Evolutionary conservation across 2,797 vertebrate species (phyloP), one percentile per base, ranked within the genome.

Genomic region (Pseudochirops cupreus): DNA sequence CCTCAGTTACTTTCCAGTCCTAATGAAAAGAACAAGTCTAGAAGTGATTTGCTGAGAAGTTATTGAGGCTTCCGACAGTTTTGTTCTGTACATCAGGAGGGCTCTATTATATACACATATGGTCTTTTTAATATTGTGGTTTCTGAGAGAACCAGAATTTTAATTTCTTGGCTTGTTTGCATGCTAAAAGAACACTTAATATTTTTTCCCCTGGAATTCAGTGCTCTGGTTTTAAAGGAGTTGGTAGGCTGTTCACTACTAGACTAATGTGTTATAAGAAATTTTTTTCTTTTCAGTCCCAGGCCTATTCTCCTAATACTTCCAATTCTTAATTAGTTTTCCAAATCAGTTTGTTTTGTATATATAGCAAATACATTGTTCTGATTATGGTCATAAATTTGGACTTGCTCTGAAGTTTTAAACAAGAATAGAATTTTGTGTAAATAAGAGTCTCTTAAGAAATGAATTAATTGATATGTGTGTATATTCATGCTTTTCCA

Each of bases 191-290:
- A 87, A 11, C 21, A 26, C n/a, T 24, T 39, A 24, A n/a, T 82
- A 82, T 82, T 82, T 67, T 94, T 90, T 9, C 12, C 12, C 90
- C n/a, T n/a, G 62, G 54, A 74, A 3, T 55, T 93, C 82, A 90
- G 52, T n/a, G 91, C 91, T 92, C 53, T 74, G 92, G 62, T 94
- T 95, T 94, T 89, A n/a, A 46, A 92, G n/a, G 67, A 95, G 90
- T n/a, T 95, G 26, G 29, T n/a, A 54, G 91, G 33, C 62, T 67
- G 31, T 95, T 92, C 59, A 93, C 13, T 92, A 92, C 13, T 92
- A 92, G 95, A 94, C n/a, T 94, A 93, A 91, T 89, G 52, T 28
- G n/a, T 95, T 94, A 87, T 93, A 11, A 59, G 56, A 46, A 53
- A 3, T 90, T 0, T 92, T 92, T 97, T 94, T 33, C 39, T 59